phyloP scores from a whole-genome alignment of 2,797 vertebrate genomes.

The Pseudochirops cupreus region DNA sequence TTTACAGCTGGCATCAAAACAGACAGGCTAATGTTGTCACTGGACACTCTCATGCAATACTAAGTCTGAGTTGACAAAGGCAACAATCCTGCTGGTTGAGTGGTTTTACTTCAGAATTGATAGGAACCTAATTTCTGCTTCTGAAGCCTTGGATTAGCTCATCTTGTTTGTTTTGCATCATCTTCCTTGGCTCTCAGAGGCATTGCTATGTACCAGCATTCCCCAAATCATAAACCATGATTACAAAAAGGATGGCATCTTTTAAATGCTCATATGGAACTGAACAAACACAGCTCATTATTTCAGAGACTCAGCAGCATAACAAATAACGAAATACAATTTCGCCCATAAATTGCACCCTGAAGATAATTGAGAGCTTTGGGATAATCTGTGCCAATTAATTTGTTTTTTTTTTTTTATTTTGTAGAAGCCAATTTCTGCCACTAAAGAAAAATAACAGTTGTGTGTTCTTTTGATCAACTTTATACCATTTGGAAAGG shows the following conservation, averaged over 20 bases:
- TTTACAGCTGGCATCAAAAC: not conserved
- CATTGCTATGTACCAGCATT: accelerated
- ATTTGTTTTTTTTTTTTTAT: not conserved
- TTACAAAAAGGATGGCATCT: not conserved
- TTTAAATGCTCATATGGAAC: not conserved
- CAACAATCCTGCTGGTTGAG: accelerated
- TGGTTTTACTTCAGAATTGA: not conserved
- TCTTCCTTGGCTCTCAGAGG: not conserved
- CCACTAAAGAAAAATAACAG: conserved; percentile 49
- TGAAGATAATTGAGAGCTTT: not conserved
- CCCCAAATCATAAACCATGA: not conserved
- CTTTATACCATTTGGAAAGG: conserved; percentile 25
- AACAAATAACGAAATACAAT: not conserved
- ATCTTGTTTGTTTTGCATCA: not conserved
- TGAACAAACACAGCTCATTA: not conserved
- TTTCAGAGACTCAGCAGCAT: not conserved
- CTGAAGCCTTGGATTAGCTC: not conserved
- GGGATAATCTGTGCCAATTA: not conserved
- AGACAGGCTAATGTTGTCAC: not conserved
- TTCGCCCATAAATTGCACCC: accelerated
- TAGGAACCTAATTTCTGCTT: not conserved
- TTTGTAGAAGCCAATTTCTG: not conserved
- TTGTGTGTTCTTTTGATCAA: conserved; percentile 23
- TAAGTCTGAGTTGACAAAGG: not conserved
- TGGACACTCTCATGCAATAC: not conserved